Conservation (phyloP, 2,888 invertebrate genomes). For the Clanis bilineata region DNA sequence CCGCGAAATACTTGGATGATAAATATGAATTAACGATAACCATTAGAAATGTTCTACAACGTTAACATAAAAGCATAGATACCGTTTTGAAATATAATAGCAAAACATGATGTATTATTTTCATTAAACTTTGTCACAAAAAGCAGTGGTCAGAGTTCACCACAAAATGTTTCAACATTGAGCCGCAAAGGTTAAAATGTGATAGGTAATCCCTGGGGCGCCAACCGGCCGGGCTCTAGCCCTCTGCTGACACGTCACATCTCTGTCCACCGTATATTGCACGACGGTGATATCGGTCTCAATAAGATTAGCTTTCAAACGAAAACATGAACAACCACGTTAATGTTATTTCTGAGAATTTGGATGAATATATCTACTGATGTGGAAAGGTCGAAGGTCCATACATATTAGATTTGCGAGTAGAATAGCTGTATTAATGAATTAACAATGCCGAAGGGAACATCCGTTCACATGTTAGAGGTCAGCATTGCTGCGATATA, state of each 20-base stretch:
- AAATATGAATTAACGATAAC: no score
- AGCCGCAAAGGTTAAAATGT: constrained; percentile 29
- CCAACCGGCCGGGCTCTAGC: constrained; percentile 24
- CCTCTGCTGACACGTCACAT: constrained; percentile 44
- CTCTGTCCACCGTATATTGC: constrained; percentile 28
- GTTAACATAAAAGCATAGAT: no score
- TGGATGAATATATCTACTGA: background rate
- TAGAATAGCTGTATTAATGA: background rate
- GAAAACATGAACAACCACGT: constrained; percentile 26
- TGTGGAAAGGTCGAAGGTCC: background rate
- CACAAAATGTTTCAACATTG: background rate
- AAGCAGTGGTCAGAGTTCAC: background rate
- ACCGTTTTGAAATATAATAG: background rate
- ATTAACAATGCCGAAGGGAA: background rate
- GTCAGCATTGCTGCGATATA: background rate
- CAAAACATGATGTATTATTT: background rate
- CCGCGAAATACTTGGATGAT: no score
- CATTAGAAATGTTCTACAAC: no score
- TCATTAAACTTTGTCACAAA: background rate
- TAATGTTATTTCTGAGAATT: background rate
- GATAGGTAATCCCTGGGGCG: constrained; percentile 24
- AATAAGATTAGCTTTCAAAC: constrained; percentile 30
- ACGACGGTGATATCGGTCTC: constrained; percentile 33
- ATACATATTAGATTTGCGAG: background rate
- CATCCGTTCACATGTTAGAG: background rate